A percentile compares a stretch with the other conserved stretches of the same genome.
phyloP scores from a whole-genome alignment of 2,797 vertebrate genomes.

The Cyprinella venusta region DNA sequence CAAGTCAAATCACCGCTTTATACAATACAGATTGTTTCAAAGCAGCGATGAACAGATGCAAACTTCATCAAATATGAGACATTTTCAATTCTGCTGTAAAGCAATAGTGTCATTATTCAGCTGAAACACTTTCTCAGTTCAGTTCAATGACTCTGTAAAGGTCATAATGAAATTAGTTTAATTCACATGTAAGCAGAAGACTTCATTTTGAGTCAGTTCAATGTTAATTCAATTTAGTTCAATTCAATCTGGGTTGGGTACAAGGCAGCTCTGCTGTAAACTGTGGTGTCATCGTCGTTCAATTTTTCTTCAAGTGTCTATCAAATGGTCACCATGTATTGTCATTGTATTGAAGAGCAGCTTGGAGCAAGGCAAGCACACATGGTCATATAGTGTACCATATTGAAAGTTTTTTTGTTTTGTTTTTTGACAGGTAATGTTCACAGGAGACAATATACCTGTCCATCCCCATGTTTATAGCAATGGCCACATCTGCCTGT shows the following conservation, averaged over 20 bases:
- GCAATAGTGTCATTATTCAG: not conserved
- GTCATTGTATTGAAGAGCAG: not conserved
- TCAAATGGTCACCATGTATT: not conserved
- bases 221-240: not conserved
- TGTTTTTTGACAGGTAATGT: constrained; percentile 88
- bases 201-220: not conserved
- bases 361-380: not conserved
- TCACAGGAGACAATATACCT: constrained; percentile 99
- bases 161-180: no score
- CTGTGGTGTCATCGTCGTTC: not conserved
- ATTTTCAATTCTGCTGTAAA: not conserved
- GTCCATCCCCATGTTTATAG: constrained; percentile 99
- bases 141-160: no score
- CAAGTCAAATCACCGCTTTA: not conserved
- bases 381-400: constrained; percentile 5
- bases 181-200: no score
- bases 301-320: not conserved
- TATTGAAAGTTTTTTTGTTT: not conserved
- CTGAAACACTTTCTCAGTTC: no score
- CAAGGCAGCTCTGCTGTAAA: not conserved
- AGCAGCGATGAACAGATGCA: not conserved
- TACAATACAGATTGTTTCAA: not conserved
- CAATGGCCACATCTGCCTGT: constrained; percentile 99
- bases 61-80: not conserved
- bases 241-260: not conserved